Conservation (phyloP, 2,113 vertebrate species). For the Syrmaticus mikado region DNA sequence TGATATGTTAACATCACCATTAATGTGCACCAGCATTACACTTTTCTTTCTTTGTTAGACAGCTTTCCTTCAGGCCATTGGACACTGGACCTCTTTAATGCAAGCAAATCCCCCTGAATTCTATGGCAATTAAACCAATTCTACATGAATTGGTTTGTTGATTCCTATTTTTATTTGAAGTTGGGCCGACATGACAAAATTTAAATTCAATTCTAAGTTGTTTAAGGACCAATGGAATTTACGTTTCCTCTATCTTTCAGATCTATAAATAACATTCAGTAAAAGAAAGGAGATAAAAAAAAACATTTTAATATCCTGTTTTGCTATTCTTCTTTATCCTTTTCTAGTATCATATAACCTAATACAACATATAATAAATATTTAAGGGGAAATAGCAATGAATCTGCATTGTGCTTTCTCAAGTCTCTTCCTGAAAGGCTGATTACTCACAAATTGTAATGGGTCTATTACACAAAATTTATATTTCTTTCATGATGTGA, state of each 20-base stretch:
- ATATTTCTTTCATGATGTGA: conserved; percentile 43
- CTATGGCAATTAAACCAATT: background rate
- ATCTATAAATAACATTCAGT: conserved; percentile 24
- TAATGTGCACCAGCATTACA: conserved; percentile 62
- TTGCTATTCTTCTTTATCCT: conserved; percentile 50
- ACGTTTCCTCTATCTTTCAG: background rate
- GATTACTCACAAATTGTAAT: conserved; percentile 60
- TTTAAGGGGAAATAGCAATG: conserved; percentile 54
- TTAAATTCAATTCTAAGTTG: background rate
- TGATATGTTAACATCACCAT: conserved; percentile 63
- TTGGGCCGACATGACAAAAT: background rate
- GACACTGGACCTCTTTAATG: conserved; percentile 27
- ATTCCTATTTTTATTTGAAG: background rate
- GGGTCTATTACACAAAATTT: conserved; percentile 49
- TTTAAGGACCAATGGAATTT: background rate
- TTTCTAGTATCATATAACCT: conserved; percentile 57
- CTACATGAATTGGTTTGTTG: rapidly evolving
- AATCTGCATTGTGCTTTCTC: conserved; percentile 43
- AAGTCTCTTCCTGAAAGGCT: conserved; percentile 53
- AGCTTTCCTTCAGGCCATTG: conserved; percentile 67
- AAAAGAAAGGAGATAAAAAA: conserved; percentile 40
- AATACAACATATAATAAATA: conserved; percentile 55
- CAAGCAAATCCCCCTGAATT: background rate
- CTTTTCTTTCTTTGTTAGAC: conserved; percentile 59
- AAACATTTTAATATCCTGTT: conserved; percentile 55